Evolutionary conservation across 2,888 invertebrate genomes (phyloP).

Genomic region (Trilocha varians): DNA sequence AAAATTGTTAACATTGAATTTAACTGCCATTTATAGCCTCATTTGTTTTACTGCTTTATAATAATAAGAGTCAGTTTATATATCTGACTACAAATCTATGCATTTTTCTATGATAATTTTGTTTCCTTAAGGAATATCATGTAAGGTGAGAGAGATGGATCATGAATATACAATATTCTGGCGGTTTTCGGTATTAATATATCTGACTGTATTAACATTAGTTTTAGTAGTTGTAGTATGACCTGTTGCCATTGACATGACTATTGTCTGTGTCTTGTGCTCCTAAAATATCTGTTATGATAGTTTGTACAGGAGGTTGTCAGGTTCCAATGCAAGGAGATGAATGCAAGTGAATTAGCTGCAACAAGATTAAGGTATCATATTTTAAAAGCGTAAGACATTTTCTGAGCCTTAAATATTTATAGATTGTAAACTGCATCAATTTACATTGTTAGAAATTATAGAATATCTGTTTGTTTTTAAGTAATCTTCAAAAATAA

Average conservation of each 20-base stretch:
- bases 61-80: background rate
- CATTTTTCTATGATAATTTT: background rate
- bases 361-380: slow-evolving; percentile 41
- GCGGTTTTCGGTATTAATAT: background rate
- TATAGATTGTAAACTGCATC: slow-evolving; percentile 55
- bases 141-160: background rate
- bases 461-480: slow-evolving; percentile 55
- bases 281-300: slow-evolving; percentile 52
- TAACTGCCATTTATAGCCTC: no score
- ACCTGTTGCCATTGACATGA: slow-evolving; percentile 30
- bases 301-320: slow-evolving; percentile 62
- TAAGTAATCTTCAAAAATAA: slow-evolving; percentile 56
- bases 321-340: slow-evolving; percentile 59
- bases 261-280: slow-evolving; percentile 41
- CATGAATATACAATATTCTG: background rate
- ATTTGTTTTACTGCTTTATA: background rate
- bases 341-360: slow-evolving; percentile 58
- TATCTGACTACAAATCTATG: background rate
- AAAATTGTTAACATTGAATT: no score
- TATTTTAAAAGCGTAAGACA: slow-evolving; percentile 57
- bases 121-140: background rate
- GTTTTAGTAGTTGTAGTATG: slow-evolving; percentile 17
- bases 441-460: slow-evolving; percentile 56
- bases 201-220: slow-evolving; percentile 2
- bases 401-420: slow-evolving; percentile 41